phyloP scores from a whole-genome alignment of 2,113 vertebrate genomes.

The Fregata magnificens region DNA sequence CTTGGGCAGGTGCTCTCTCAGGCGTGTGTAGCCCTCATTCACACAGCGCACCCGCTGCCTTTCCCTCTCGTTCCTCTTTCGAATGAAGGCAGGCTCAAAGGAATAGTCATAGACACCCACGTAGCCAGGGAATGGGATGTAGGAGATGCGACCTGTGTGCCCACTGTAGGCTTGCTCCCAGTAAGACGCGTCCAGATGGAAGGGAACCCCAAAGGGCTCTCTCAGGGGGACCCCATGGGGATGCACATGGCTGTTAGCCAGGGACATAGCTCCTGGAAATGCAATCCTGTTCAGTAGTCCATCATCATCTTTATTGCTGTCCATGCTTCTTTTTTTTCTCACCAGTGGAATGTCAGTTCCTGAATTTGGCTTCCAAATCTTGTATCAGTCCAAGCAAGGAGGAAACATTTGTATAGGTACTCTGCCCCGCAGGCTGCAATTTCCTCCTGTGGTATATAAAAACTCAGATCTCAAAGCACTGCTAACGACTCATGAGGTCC shows the following conservation, averaged over 20 bases:
- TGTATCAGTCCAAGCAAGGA: background rate
- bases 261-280: conserved; percentile 54
- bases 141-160: conserved; percentile 66
- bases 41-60: conserved; percentile 91
- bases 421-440: background rate
- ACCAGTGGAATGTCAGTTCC: background rate
- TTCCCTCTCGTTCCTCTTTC: conserved; percentile 90
- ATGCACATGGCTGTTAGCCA: conserved; percentile 14
- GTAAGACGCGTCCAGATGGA: conserved; percentile 65
- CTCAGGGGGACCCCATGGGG: conserved; percentile 12
- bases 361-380: background rate
- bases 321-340: conserved; percentile 43
- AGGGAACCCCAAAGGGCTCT: conserved; percentile 67
- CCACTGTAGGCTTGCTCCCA: conserved; percentile 58
- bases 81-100: conserved; percentile 87
- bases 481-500: background rate
- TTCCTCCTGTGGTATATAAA: background rate
- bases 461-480: background rate
- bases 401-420: background rate
- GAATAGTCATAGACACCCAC: conserved; percentile 77
- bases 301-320: background rate
- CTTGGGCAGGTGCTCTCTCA: conserved; percentile 86
- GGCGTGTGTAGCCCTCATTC: conserved; percentile 90
- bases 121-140: conserved; percentile 73
- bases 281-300: conserved; percentile 49